Base-by-base conservation (phyloP, 2,797 vertebrate genomes). In the Lateolabrax maculatus region DNA sequence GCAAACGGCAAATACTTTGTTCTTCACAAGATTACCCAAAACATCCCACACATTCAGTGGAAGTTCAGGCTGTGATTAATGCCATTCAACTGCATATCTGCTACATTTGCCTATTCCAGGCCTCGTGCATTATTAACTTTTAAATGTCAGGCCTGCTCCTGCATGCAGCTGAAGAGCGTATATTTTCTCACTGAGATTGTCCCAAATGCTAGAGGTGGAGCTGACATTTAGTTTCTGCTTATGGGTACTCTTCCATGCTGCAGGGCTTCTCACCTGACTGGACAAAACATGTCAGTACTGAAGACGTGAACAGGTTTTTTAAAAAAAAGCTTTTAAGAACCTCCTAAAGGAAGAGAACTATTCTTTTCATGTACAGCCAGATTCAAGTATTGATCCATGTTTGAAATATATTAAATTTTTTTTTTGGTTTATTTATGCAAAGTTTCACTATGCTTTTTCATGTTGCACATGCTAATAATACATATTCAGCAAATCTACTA, bases 91-190 rank as follows among this genome's bases (percentile, higher is more conserved):
- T 27, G n/a, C 74, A 71, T 39, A 62, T 39, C 29, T 70, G 55
- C 21, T 31, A 3, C 21, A 18, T 63, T 39, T 68, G 21, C 37
- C 49, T 21, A 29, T 48, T 46, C 27, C 31, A n/a, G 11, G 36
- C 6, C 15, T 5, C 6, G 4, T 13, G 4, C 2, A 0, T 41
- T 31, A 61, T 70, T 62, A 19, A 51, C 29, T 44, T 56, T 46
- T 39, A 90, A 92, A 91, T 77, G 80, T 89, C 82, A 89, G 70
- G 77, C 89, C 79, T 92, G 88, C 78, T 79, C 31, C 61, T 75
- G 84, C 92, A 77, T 56, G 88, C 46, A 43, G 11, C 18, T 21
- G 29, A n/a, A 13, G 27, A 53, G n/a, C 5, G 1, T 25, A 25
- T 6, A 19, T 57, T 70, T 63, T 71, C 52, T 56, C 51, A 46